Evolutionary conservation across 2,797 vertebrate species (phyloP).

Genomic region (Etheostoma perlongum): DNA sequence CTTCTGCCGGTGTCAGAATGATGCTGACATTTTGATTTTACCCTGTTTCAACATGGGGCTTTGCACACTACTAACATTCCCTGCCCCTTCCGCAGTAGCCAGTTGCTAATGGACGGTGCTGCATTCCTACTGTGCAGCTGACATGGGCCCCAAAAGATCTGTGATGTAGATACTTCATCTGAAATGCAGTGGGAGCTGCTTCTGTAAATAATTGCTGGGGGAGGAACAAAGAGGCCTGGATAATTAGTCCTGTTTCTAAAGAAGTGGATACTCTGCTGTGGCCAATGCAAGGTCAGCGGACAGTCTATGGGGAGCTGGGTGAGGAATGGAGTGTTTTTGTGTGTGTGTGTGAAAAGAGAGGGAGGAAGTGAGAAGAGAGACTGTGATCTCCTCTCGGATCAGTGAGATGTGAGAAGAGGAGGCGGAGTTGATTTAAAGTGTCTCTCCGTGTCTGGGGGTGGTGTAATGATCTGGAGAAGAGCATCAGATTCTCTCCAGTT

Average conservation of each 20-base stretch:
- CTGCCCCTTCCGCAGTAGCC: slow-evolving; percentile 43
- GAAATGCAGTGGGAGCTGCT: slow-evolving; percentile 51
- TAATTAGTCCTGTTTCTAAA: slow-evolving; percentile 54
- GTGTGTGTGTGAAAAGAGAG: slow-evolving; percentile 19
- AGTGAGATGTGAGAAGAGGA: slow-evolving; percentile 49
- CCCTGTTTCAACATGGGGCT: slow-evolving; percentile 57
- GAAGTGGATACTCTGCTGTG: slow-evolving; percentile 26
- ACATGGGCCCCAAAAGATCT: slow-evolving; percentile 48
- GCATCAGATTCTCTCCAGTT: slow-evolving; percentile 64
- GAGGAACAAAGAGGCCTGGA: slow-evolving; percentile 17
- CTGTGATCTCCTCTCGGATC: slow-evolving; percentile 50
- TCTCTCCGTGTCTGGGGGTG: slow-evolving; percentile 60
- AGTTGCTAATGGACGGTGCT: slow-evolving; percentile 49
- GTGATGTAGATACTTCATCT: slow-evolving; percentile 56
- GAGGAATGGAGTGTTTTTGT: slow-evolving; percentile 34
- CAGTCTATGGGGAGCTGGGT: slow-evolving; percentile 14
- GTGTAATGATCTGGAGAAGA: slow-evolving; percentile 74
- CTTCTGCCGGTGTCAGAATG: slow-evolving; percentile 50
- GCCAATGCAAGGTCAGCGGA: slow-evolving; percentile 29
- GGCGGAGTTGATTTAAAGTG: slow-evolving; percentile 66
- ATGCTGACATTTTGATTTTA: slow-evolving; percentile 77
- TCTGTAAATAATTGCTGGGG: slow-evolving; percentile 61
- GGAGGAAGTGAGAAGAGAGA: slow-evolving; percentile 43
- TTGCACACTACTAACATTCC: slow-evolving; percentile 45
- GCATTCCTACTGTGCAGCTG: slow-evolving; percentile 69